Evolutionary conservation across 2,797 vertebrate genomes (phyloP), one percentile per base, ranked within the genome.

Genomic region (Monodelphis domestica): DNA sequence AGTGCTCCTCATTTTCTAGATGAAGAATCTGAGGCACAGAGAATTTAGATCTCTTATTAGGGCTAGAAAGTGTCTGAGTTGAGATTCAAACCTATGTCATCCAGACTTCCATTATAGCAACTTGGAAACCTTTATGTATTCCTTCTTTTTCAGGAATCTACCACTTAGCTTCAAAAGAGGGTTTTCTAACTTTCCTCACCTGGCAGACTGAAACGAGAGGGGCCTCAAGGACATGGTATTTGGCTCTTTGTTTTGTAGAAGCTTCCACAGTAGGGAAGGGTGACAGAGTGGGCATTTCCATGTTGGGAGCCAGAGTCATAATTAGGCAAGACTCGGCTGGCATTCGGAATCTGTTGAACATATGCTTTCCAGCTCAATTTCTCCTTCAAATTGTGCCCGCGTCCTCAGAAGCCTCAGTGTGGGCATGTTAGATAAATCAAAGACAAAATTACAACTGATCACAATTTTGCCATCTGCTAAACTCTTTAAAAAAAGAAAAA

Each of bases 361-460:
- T 96, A 95, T 96, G 96, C 55, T 92, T 97, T 94, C 55, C 95
- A 78, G 63, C 93, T 94, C 91, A 95, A 94, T 95, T 97, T 97
- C 95, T 95, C 90, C 88, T 95, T 96, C 94, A 94, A 91, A 95
- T 95, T 96, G 94, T 96, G 92, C 93, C 93, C 89, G 28, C 94
- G 89, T 95, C 95, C 91, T 94, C 93, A 89, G 89, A 95, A 96
- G 88, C 90, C 90, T 95, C 93, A 52, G 89, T 96, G 88, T 96
- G 95, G 94, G 95, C 2, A 5, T 91, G 95, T 96, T 95, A 96
- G 95, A 93, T 95, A 95, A 92, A 94, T 95, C 95, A 63, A 95
- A 96, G 95, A 93, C 91, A 97, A 94, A 96, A 97, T 95, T 97
- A 97, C 97, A 94, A 95, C 55, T 56, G 91, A 94, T 95, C 94